Conservation (phyloP, 2,888 invertebrate species). For the Sarcophaga rosellei region DNA sequence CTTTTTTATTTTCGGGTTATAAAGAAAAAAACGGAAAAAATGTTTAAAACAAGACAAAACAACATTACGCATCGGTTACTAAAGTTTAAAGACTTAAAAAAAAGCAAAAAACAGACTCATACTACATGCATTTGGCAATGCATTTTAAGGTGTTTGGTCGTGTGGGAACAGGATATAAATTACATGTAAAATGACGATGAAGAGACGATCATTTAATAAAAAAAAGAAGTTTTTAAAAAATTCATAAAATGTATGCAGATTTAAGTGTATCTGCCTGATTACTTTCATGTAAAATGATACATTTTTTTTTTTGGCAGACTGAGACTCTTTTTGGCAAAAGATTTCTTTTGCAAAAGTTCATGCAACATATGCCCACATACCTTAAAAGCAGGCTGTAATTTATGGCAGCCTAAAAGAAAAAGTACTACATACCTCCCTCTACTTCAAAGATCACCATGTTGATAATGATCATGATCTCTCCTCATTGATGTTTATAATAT, state of each 20-base stretch:
- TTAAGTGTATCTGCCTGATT: slow-evolving; percentile 44
- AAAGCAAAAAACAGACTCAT: neutral
- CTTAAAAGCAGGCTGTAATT: slow-evolving; percentile 56
- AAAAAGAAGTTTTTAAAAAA: slow-evolving; percentile 9
- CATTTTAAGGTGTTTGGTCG: slow-evolving; percentile 63
- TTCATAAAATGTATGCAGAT: neutral
- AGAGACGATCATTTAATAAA: slow-evolving; percentile 55
- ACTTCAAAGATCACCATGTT: neutral
- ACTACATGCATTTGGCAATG: slow-evolving; percentile 20
- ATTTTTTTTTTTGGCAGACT: slow-evolving; percentile 38
- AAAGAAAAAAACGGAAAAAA: neutral
- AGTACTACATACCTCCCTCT: slow-evolving; percentile 9
- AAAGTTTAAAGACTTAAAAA: slow-evolving; percentile 41
- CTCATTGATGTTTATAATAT: slow-evolving; percentile 12
- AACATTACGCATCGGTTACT: slow-evolving; percentile 65
- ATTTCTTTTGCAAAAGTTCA: slow-evolving; percentile 1
- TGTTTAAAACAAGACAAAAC: slow-evolving; percentile 35
- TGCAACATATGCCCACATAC: slow-evolving; percentile 21
- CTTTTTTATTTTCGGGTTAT: too few species aligned
- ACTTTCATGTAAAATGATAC: slow-evolving; percentile 65
- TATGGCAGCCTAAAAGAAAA: slow-evolving; percentile 38
- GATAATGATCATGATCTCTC: slow-evolving; percentile 37
- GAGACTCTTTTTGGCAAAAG: slow-evolving; percentile 1
- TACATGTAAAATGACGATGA: slow-evolving; percentile 55
- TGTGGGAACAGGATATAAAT: slow-evolving; percentile 70